Evolutionary conservation across 1,140 invertebrate species (phyloP).

Genomic region (Periplaneta americana): DNA sequence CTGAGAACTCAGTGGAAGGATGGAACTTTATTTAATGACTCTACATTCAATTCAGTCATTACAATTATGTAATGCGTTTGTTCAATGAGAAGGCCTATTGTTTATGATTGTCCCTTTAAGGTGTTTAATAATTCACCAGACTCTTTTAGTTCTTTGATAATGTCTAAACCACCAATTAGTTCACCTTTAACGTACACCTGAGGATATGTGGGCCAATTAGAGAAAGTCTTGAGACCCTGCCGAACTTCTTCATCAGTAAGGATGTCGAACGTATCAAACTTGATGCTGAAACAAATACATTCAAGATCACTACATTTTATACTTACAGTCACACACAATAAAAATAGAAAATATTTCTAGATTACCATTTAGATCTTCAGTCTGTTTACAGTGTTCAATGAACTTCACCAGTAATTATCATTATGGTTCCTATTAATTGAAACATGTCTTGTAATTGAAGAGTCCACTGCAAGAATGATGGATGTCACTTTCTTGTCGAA

Average conservation of each 20-base stretch:
- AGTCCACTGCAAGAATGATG: no score
- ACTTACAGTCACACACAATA: background rate
- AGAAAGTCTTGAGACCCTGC: conserved; percentile 89
- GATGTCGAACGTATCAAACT: conserved; percentile 92
- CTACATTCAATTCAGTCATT: background rate
- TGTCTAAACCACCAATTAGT: conserved; percentile 93
- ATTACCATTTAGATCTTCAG: no score
- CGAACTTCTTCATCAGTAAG: conserved; percentile 87
- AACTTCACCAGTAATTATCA: no score
- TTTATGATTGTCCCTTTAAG: conserved; percentile 27
- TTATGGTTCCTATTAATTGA: no score
- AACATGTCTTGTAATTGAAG: no score
- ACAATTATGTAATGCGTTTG: background rate
- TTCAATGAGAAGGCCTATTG: background rate
- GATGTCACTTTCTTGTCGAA: no score
- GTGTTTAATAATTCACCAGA: conserved; percentile 49
- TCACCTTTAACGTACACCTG: conserved; percentile 93
- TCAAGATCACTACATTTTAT: background rate
- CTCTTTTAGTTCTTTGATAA: conserved; percentile 80
- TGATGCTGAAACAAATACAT: conserved; percentile 49
- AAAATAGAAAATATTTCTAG: no score
- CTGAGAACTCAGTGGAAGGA: no score
- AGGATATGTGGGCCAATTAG: conserved; percentile 97
- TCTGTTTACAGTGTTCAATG: no score
- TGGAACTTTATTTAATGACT: no score